Base-by-base conservation (phyloP, 2,888 invertebrate species). In the Ennomos erosarius region DNA sequence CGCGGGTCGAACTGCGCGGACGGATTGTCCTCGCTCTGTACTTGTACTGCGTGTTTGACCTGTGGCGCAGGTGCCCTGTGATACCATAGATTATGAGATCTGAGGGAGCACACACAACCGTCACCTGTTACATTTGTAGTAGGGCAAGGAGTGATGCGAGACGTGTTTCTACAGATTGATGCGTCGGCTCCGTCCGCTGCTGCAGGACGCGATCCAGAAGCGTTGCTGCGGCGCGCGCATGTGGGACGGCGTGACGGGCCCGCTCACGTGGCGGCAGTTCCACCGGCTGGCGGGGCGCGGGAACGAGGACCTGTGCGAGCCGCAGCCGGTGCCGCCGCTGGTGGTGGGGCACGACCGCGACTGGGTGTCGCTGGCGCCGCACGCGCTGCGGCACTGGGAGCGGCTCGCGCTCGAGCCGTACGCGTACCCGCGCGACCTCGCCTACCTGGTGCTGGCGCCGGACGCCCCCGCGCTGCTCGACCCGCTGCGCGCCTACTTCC, bases 181-280 rank as follows among this genome's bases (percentile, higher is more conserved):
- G 96, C 96, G 97, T 69, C 95, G 96, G 10, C 92, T 99, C 50
- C 97, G 98, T 81, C 99, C 99, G 8, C 88, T 99, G 66, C 93
- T 99, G 47, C 99, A 99, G 85, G 98, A 98, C 82, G 98, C 99
- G 59, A 98, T 99, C 70, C 98, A 99, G 85, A 98, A 98, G 88
- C 98, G 98, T 73, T 96, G 97, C 69, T 96, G 97, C 74, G 96
- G 96, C 45, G 95, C 95, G 44, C 94, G 97, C 69, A 94, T 98
- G 89, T 99, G 99, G 97, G 99, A 99, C 85, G 97, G 98, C 53
- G 98, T 99, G 42, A 96, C 97, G 67, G 99, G 99, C 0, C 99
- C 99, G 35, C 94, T 99, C 10, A 99, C 99, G 1, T 99, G 99
- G 99, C 94, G 99, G 53, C 98, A 99, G 85, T 99, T 99, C 90